Evolutionary conservation across 2,113 vertebrate species (phyloP).

Genomic region (Hemibagrus wyckioides): DNA sequence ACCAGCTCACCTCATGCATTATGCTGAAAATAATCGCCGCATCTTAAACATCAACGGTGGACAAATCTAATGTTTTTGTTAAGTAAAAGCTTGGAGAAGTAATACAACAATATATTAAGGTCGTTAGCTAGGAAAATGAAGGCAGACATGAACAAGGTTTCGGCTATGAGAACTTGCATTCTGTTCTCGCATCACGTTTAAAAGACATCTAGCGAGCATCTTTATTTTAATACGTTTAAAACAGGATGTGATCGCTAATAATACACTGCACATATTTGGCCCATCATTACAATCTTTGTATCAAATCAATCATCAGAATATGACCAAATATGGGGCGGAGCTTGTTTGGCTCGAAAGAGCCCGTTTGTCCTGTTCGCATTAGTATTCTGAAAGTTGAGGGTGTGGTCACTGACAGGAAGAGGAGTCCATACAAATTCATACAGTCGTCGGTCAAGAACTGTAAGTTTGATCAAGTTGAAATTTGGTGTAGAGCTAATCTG

Average conservation of each 20-base stretch:
- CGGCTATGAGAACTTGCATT: background rate
- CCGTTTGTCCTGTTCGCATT: background rate
- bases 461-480: background rate
- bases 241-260: too few species aligned
- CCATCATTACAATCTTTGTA: background rate
- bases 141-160: background rate
- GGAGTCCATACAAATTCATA: background rate
- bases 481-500: background rate
- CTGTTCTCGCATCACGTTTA: background rate
- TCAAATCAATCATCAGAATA: background rate
- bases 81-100: background rate
- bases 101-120: background rate
- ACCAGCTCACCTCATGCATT: background rate
- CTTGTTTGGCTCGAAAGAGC: background rate
- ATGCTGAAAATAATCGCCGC: background rate
- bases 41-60: too few species aligned
- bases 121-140: background rate
- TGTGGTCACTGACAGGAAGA: background rate
- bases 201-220: background rate
- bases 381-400: background rate
- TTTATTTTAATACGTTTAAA: background rate
- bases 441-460: background rate
- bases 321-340: background rate
- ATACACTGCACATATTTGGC: background rate
- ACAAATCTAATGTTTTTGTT: background rate